Conservation (phyloP, 2,888 invertebrate species). For the Pachymerium ferrugineum region DNA sequence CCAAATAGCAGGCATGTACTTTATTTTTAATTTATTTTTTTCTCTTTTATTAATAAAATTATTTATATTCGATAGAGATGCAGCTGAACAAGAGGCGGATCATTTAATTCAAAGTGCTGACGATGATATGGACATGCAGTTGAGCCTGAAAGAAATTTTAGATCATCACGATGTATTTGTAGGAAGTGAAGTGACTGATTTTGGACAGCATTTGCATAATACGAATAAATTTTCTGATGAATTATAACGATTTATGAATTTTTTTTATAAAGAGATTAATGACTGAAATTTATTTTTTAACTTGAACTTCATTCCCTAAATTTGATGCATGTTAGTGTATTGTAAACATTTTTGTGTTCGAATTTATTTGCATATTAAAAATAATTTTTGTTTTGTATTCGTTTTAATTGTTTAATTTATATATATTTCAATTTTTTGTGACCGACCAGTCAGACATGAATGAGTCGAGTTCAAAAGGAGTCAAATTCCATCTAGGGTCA, state of each 20-base stretch:
- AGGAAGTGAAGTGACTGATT: conserved; percentile 85
- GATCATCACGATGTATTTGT: conserved; percentile 83
- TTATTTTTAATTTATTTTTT: background rate
- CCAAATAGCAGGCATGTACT: conserved; percentile 71
- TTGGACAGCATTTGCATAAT: conserved; percentile 75
- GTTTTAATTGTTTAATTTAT: too few relatives aligned
- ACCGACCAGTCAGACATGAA: too few relatives aligned
- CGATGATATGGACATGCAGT: conserved; percentile 71
- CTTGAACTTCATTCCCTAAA: too few relatives aligned
- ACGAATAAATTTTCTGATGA: conserved; percentile 74
- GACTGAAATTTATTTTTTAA: too few relatives aligned
- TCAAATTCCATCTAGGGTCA: too few relatives aligned
- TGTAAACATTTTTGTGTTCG: too few relatives aligned
- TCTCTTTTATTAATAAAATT: background rate
- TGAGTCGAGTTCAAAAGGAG: too few relatives aligned
- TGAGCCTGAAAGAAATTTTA: conserved; percentile 74
- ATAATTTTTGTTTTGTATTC: too few relatives aligned
- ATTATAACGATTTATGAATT: conserved; percentile 51
- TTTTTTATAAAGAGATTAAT: too few relatives aligned
- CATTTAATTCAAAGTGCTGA: conserved; percentile 83
- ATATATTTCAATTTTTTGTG: too few relatives aligned
- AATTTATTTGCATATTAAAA: too few relatives aligned
- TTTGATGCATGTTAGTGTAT: too few relatives aligned
- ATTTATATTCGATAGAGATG: conserved; percentile 57
- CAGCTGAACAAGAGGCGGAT: conserved; percentile 81